Evolutionary conservation across 1,140 invertebrate genomes (phyloP).

Genomic region (Apis mellifera): Amel_HAv3.1 CM009942.2:4138501-4139000

Average conservation of each 20-base stretch:
- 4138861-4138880: neutral
- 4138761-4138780: neutral
- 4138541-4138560: too few relatives aligned
- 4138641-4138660: too few relatives aligned
- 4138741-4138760: neutral
- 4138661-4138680: too few relatives aligned
- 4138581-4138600: too few relatives aligned
- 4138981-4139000: conserved; percentile 29
- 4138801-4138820: conserved; percentile 38
- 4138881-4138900: neutral
- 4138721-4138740: too few relatives aligned
- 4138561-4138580: too few relatives aligned
- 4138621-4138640: too few relatives aligned
- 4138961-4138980: conserved; percentile 34
- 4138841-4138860: conserved; percentile 42
- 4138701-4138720: too few relatives aligned
- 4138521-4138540: neutral
- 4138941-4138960: neutral
- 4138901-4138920: conserved; percentile 26
- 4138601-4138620: too few relatives aligned
- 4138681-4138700: too few relatives aligned
- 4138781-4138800: neutral
- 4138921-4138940: neutral
- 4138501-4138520: neutral
- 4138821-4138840: conserved; percentile 1